Conservation (phyloP, 2,797 vertebrate species). For the Monodelphis domestica region DNA sequence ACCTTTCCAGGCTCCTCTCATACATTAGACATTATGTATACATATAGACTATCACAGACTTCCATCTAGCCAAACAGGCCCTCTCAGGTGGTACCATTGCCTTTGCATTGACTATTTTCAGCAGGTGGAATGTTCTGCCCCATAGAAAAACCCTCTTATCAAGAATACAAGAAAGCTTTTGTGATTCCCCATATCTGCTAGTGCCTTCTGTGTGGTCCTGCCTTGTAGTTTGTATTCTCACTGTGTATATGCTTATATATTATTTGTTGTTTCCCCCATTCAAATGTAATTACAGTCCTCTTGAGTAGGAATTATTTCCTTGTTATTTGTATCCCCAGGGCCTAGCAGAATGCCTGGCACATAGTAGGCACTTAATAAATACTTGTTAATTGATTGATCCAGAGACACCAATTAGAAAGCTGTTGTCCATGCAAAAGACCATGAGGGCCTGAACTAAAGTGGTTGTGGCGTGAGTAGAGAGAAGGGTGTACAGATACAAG, state of each 20-base stretch:
- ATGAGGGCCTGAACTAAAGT: background rate
- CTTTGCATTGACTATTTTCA: background rate
- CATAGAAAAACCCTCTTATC: background rate
- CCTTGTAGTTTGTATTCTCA: background rate
- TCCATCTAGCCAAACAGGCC: background rate
- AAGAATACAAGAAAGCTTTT: background rate
- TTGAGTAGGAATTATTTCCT: background rate
- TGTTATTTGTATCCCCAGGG: background rate
- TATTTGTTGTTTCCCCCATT: background rate
- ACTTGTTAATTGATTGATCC: background rate
- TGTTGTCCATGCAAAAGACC: background rate
- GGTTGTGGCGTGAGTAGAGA: background rate
- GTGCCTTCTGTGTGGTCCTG: background rate
- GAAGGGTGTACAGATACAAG: background rate
- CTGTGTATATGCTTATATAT: background rate
- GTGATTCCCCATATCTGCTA: background rate
- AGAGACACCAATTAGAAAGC: background rate
- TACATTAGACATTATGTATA: too few species aligned
- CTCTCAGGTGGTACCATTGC: too few species aligned
- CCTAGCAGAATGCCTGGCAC: background rate
- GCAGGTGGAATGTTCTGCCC: background rate
- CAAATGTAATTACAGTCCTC: background rate
- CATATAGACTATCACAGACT: too few species aligned
- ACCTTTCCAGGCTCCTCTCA: background rate
- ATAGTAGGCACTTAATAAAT: background rate